These are phyloP conservation scores for Ophioninae sp. DNA, from an alignment of 2,888 invertebrate genomes.

Conservation along the genomic window DNA sequence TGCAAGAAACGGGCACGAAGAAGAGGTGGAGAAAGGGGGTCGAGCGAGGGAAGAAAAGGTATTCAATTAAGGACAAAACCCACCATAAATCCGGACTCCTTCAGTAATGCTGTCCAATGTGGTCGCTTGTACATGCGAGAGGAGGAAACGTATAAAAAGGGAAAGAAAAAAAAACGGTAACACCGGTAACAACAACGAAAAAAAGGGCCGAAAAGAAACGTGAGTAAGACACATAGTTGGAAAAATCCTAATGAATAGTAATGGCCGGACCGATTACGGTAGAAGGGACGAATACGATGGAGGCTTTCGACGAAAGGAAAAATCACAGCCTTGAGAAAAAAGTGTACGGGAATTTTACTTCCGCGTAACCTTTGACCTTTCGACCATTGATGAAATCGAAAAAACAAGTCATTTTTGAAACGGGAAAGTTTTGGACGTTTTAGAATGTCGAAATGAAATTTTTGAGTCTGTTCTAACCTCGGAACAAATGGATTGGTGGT, in stretches of 20 bases:
- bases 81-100: conserved; percentile 74
- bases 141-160: conserved; percentile 49
- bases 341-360: conserved; percentile 16
- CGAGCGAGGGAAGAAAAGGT: conserved; percentile 11
- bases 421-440: too few species aligned
- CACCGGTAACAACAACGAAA: conserved; percentile 56
- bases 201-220: conserved; percentile 61
- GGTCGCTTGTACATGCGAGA: conserved; percentile 52
- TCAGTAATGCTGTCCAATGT: conserved; percentile 69
- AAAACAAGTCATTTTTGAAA: background rate
- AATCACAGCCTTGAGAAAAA: conserved; percentile 27
- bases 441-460: too few species aligned
- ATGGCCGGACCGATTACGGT: conserved; percentile 67
- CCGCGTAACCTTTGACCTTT: background rate
- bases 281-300: conserved; percentile 28
- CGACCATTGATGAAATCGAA: conserved; percentile 22
- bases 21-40: conserved; percentile 43
- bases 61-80: conserved; percentile 74
- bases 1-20: conserved; percentile 12
- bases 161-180: conserved; percentile 64
- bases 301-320: conserved; percentile 39
- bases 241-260: conserved; percentile 78
- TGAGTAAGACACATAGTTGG: conserved; percentile 76
- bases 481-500: too few species aligned
- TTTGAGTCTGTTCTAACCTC: too few species aligned